Conservation (phyloP, 2,113 vertebrate genomes). For the Mellivora capensis region DNA sequence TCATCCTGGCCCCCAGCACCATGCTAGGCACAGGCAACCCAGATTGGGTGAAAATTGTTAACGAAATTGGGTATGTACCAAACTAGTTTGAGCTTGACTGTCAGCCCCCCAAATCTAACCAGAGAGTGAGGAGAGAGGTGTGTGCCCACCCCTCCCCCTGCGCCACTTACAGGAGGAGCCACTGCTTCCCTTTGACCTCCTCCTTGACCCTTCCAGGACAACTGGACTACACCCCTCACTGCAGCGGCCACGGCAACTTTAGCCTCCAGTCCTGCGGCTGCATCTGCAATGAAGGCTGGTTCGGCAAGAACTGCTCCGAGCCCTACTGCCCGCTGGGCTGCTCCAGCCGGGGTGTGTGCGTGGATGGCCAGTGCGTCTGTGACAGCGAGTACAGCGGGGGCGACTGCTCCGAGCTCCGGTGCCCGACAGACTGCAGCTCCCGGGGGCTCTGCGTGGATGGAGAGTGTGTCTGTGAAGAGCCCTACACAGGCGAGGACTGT, state of each 20-base stretch:
- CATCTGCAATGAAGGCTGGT: conserved; percentile 94
- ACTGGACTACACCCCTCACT: conserved; percentile 91
- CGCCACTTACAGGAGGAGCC: neutral
- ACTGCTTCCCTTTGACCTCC: conserved; percentile 58
- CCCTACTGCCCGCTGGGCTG: conserved; percentile 91
- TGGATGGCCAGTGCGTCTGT: conserved; percentile 95
- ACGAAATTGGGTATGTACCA: neutral
- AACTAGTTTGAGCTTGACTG: neutral
- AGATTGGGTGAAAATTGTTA: neutral
- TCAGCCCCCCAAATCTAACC: neutral
- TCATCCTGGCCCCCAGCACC: neutral
- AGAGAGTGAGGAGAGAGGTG: neutral
- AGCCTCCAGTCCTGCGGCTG: conserved; percentile 95
- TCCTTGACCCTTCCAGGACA: conserved; percentile 84
- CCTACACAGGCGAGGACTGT: conserved; percentile 92
- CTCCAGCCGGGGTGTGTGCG: conserved; percentile 91
- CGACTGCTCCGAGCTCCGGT: conserved; percentile 93
- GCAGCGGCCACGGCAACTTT: conserved; percentile 95
- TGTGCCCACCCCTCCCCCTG: neutral
- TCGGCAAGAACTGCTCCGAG: conserved; percentile 95
- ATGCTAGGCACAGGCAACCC: neutral
- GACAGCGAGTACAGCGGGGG: conserved; percentile 93
- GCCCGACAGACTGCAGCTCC: conserved; percentile 91
- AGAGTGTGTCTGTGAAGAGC: conserved; percentile 94
- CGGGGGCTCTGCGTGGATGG: conserved; percentile 94